phyloP scores from a whole-genome alignment of 2,888 invertebrate genomes.

The Pandemis corylana region DNA sequence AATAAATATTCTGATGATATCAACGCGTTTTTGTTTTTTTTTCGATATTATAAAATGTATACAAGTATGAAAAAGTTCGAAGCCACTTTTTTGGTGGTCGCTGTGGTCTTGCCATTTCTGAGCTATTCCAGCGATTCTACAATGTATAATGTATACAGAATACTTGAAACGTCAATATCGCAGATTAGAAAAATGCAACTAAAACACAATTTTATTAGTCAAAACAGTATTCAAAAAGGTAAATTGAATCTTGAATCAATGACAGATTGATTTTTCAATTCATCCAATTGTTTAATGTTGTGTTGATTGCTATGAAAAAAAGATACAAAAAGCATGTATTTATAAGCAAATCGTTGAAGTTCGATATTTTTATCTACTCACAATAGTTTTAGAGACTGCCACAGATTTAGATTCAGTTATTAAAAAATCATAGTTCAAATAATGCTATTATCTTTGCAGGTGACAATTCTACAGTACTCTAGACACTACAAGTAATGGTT shows the following conservation, averaged over 20 bases:
- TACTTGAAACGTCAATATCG: background rate
- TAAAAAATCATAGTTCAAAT: background rate
- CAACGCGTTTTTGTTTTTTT: background rate
- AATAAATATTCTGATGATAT: conserved; percentile 3
- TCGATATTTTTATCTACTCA: background rate
- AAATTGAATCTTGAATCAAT: conserved; percentile 30
- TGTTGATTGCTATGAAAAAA: too few relatives aligned
- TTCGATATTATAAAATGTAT: background rate
- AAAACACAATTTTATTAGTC: background rate
- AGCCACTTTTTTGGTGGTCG: background rate
- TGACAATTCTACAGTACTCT: conserved; percentile 4
- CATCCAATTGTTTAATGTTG: background rate
- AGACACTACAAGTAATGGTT: conserved; percentile 1
- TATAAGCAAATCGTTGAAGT: background rate
- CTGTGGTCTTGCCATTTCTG: background rate
- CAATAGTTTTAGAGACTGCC: conserved; percentile 9
- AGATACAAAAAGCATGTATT: background rate
- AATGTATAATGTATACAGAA: background rate
- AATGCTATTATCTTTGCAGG: background rate
- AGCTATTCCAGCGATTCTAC: background rate
- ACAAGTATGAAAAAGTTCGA: background rate
- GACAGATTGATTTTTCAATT: background rate
- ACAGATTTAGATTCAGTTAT: conserved; percentile 24
- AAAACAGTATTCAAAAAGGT: background rate
- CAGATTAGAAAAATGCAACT: background rate